Conservation (phyloP, 2,888 invertebrate species). For the Tupiocoris notatus region DNA sequence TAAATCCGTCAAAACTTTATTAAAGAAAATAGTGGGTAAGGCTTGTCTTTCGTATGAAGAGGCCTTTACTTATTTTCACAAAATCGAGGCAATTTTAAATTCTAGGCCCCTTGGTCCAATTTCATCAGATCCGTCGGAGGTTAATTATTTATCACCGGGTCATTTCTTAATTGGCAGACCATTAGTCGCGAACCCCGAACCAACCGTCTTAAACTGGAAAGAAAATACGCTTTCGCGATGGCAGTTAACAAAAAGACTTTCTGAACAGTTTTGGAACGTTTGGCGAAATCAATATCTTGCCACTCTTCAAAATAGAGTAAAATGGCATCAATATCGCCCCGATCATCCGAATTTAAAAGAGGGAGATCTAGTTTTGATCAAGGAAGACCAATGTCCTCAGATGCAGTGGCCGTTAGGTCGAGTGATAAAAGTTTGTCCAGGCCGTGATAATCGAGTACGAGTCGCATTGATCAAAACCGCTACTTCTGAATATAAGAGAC, state of each 20-base stretch:
- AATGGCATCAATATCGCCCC: neutral
- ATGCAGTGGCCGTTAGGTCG: neutral
- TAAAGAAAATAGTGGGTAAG: neutral
- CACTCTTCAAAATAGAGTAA: neutral
- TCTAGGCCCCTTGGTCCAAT: neutral
- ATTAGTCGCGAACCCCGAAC: neutral
- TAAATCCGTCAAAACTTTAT: neutral
- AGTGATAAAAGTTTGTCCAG: neutral
- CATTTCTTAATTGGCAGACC: neutral
- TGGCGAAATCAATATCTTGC: neutral
- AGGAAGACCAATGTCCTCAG: neutral
- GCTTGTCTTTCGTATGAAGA: neutral
- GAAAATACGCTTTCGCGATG: neutral
- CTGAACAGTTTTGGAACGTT: neutral
- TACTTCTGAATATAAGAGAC: neutral
- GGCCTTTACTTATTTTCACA: neutral
- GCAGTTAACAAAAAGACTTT: neutral
- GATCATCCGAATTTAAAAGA: neutral
- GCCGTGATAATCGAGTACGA: neutral
- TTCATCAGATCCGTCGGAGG: neutral
- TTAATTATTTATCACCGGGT: neutral
- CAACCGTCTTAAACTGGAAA: neutral
- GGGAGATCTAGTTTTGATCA: neutral
- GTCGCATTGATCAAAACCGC: neutral
- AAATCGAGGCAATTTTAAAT: neutral